Conservation (phyloP, 64 coral and sea anemone species). For the Pachyseris speciosa region DNA sequence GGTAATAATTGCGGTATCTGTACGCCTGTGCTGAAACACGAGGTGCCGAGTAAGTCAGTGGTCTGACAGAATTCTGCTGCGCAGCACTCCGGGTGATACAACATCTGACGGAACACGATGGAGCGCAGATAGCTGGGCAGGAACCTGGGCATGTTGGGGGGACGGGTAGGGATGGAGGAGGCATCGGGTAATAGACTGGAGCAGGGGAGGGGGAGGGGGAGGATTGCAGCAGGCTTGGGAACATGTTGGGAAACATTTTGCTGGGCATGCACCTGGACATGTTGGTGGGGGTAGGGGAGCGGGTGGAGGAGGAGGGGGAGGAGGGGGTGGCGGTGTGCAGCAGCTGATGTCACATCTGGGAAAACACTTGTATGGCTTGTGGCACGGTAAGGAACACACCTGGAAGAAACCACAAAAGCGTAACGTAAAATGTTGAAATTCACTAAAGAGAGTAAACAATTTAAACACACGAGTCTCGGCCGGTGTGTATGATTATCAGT, state of each 20-base stretch:
- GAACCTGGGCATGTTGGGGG: constrained; percentile 38
- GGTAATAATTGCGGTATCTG: constrained; percentile 24
- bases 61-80: neutral
- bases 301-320: constrained; percentile 28
- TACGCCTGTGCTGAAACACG: neutral
- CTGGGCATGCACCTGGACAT: constrained; percentile 53
- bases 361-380: constrained; percentile 76
- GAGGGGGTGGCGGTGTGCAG: constrained; percentile 57
- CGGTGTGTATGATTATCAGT: no score
- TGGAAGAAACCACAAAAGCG: neutral
- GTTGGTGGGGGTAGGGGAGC: constrained; percentile 21
- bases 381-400: constrained; percentile 84
- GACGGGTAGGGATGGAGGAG: neutral
- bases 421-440: no score
- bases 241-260: constrained; percentile 51
- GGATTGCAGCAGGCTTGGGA: constrained; percentile 37
- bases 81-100: constrained; percentile 5
- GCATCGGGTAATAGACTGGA: constrained; percentile 19
- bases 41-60: neutral
- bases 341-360: constrained; percentile 69
- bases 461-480: no score
- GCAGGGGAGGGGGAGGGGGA: neutral
- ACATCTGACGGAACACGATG: constrained; percentile 64
- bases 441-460: no score
- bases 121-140: constrained; percentile 63